Evolutionary conservation across 2,797 vertebrate species (phyloP).

Genomic region (Sebastes nivosus): DNA sequence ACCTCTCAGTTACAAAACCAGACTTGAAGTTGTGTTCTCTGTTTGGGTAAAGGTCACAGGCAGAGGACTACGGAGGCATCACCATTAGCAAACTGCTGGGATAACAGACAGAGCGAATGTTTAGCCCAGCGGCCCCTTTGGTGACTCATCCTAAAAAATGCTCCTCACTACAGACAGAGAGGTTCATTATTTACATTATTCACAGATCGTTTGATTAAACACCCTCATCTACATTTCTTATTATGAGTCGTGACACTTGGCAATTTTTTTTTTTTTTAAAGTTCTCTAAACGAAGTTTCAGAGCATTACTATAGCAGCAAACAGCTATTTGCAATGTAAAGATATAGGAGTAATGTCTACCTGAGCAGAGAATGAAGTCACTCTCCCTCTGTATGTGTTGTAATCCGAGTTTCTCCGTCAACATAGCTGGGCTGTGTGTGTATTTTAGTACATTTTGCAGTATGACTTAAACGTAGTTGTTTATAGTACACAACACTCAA

Average conservation of each 20-base stretch:
- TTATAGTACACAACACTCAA: neutral
- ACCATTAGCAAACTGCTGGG: constrained; percentile 8
- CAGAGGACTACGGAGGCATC: neutral
- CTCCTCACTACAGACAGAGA: neutral
- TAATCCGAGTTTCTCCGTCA: too few species aligned
- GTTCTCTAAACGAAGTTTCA: too few species aligned
- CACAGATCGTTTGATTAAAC: neutral
- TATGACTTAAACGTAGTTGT: neutral
- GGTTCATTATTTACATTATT: neutral
- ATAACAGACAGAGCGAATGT: constrained; percentile 39
- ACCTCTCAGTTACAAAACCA: neutral
- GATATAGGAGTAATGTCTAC: too few species aligned
- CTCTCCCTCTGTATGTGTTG: too few species aligned
- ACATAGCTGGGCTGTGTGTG: too few species aligned
- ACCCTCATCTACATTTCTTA: neutral
- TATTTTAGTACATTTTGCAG: too few species aligned
- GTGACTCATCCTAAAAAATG: constrained; percentile 38
- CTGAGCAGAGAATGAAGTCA: too few species aligned
- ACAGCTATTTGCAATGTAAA: too few species aligned
- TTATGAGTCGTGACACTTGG: neutral
- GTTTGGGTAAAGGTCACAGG: constrained; percentile 56
- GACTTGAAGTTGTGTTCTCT: constrained; percentile 8
- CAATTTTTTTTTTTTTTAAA: neutral
- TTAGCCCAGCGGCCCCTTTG: constrained; percentile 32
- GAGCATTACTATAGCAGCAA: too few species aligned